These are phyloP conservation scores for Saxicola maurus DNA, from an alignment of 2,797 vertebrate species.

Conservation along the genomic window DNA sequence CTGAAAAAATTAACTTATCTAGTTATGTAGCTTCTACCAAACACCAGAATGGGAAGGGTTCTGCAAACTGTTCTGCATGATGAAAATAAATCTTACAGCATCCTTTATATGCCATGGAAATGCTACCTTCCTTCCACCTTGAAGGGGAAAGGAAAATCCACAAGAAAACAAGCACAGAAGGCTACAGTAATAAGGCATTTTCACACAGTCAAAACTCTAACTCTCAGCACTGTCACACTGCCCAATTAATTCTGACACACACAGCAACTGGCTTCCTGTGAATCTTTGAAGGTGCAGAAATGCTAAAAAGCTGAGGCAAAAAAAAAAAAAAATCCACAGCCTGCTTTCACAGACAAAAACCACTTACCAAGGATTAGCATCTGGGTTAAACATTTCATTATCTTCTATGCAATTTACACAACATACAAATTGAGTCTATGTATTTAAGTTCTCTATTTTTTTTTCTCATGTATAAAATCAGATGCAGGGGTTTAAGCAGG, in stretches of 20 bases:
- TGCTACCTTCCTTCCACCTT: background rate
- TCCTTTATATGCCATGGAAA: background rate
- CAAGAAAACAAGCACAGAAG: background rate
- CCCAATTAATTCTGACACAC: background rate
- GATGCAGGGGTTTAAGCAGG: background rate
- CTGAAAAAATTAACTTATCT: background rate
- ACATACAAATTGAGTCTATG: background rate
- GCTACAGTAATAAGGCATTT: background rate
- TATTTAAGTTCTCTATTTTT: background rate
- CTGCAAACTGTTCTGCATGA: background rate
- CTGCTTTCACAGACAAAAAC: background rate
- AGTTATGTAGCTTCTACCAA: background rate
- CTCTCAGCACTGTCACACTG: background rate
- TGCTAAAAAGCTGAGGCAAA: background rate
- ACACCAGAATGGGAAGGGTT: background rate
- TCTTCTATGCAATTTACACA: background rate
- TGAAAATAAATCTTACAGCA: background rate
- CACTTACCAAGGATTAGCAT: background rate
- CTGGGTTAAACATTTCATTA: background rate
- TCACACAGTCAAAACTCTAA: background rate
- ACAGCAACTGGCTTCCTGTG: background rate
- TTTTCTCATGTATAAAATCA: background rate
- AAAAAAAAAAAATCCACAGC: background rate
- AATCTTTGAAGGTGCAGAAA: background rate
- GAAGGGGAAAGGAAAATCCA: background rate